Percentiles rank a stretch among this genome's conserved stretches.
phyloP scores from a whole-genome alignment of 2,888 invertebrate genomes.

The Nomada fucata region DNA sequence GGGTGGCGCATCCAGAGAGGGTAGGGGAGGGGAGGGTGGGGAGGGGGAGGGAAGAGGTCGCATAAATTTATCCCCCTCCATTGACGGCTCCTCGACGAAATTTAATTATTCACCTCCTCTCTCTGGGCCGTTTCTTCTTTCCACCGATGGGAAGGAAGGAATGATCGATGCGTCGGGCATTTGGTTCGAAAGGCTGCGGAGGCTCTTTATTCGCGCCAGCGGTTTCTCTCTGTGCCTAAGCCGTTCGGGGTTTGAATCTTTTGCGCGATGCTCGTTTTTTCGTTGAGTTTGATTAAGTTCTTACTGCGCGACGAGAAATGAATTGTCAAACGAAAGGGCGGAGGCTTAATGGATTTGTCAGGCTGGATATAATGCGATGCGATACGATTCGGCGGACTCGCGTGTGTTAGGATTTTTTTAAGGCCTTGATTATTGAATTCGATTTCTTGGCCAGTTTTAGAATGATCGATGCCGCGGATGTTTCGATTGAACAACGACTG shows the following conservation, averaged over 20 bases:
- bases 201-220: slow-evolving; percentile 44
- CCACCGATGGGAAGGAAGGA: slow-evolving; percentile 9
- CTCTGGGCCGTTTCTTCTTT: slow-evolving; percentile 32
- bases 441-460: no score
- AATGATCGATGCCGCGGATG: no score
- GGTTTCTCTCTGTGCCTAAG: slow-evolving; percentile 5
- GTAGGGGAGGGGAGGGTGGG: slow-evolving; percentile 28
- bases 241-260: no score
- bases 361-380: no score
- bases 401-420: no score
- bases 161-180: slow-evolving; percentile 49
- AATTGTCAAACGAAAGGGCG: background rate
- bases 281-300: background rate
- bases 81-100: slow-evolving; percentile 61
- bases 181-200: slow-evolving; percentile 22
- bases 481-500: no score
- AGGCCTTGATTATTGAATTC: no score
- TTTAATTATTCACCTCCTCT: slow-evolving; percentile 62
- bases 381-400: no score
- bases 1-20: slow-evolving; percentile 61
- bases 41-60: slow-evolving; percentile 50
- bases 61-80: slow-evolving; percentile 70
- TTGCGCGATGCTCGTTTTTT: background rate
- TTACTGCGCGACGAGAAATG: background rate
- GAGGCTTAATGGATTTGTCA: no score